Evolutionary conservation across 2,888 invertebrate species (phyloP), one percentile per base, ranked within the genome.

Genomic region (Smittia sp.): DNA sequence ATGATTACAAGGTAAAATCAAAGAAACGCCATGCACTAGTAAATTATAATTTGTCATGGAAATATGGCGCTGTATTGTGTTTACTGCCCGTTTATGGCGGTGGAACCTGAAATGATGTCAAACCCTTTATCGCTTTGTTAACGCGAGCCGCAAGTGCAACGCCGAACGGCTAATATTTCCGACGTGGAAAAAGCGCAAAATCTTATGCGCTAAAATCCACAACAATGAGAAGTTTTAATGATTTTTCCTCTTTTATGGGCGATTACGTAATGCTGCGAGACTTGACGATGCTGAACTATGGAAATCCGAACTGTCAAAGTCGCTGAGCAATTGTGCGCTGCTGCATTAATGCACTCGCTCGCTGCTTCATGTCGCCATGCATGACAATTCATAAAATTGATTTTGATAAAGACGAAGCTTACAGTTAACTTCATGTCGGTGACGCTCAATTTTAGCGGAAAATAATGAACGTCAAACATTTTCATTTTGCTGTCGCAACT

Each of bases 21-120:
- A 7, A 18, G 25, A 15, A 18, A 25, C 32, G 46, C 27, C 54
- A 63, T 73, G 73, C 73, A 73, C 73, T 62, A 73, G 73, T 73
- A 73, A 73, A 73, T 63, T 73, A 41, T 73, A 73, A 73, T 73
- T 73, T 73, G 73, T 73, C 73, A 73, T 63, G 73, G 73, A 63
- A 68, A 54, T 52, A 72, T 38, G 58, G 54, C 68, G 20, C 41
- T 52, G 52, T 52, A 52, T 25, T 69, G 25, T 46, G 39, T 68
- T 24, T 58, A 25, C 46, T 20, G 20, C 13, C 70, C 32, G 32
- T 58, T 72, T 58, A 58, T 72, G 62, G 70, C 70, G 24, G n/a
- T n/a, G 25, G 25, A 72, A 58, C 25, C 46, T 25, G 46, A 70
- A 70, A 70, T 70, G 69, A 70, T 70, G 69, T 70, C 54, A 70